phyloP scores from a whole-genome alignment of 2,797 vertebrate genomes.

The Falco biarmicus region DNA sequence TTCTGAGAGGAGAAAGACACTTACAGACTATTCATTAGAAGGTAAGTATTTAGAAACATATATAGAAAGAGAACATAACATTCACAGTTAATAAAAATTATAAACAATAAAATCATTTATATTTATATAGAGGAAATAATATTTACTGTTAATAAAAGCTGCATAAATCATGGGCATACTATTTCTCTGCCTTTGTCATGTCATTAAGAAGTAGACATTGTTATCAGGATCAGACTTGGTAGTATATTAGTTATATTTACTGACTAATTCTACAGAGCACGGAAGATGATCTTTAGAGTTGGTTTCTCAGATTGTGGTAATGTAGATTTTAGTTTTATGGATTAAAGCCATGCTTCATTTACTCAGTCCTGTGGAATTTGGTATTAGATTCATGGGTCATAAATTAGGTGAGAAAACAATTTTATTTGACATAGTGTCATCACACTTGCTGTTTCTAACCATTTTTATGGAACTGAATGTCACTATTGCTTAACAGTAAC shows the following conservation, averaged over 20 bases:
- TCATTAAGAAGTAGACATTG: neutral
- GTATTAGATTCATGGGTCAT: slow-evolving; percentile 18
- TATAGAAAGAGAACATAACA: neutral
- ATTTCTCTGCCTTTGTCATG: neutral
- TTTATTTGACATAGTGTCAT: neutral
- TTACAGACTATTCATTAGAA: neutral
- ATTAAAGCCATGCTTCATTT: slow-evolving; percentile 54
- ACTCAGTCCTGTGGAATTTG: neutral
- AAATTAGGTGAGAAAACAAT: slow-evolving; percentile 32
- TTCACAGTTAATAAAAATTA: neutral
- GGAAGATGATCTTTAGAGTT: slow-evolving; percentile 19
- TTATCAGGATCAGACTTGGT: neutral
- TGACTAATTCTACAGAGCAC: slow-evolving; percentile 3
- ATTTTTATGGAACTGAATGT: neutral
- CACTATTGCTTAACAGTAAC: neutral
- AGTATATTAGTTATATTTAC: slow-evolving; percentile 7
- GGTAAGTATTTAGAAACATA: neutral
- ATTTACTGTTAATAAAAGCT: neutral
- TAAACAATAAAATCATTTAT: neutral
- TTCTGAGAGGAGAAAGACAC: neutral
- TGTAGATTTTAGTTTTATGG: slow-evolving; percentile 33
- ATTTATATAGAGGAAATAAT: neutral
- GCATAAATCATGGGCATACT: neutral
- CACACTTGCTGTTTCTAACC: slow-evolving; percentile 11
- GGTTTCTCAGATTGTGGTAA: slow-evolving; percentile 7